These are phyloP conservation scores for Ostrea denselamellosa DNA, from an alignment of 1,140 invertebrate genomes.

Conservation along the genomic window DNA sequence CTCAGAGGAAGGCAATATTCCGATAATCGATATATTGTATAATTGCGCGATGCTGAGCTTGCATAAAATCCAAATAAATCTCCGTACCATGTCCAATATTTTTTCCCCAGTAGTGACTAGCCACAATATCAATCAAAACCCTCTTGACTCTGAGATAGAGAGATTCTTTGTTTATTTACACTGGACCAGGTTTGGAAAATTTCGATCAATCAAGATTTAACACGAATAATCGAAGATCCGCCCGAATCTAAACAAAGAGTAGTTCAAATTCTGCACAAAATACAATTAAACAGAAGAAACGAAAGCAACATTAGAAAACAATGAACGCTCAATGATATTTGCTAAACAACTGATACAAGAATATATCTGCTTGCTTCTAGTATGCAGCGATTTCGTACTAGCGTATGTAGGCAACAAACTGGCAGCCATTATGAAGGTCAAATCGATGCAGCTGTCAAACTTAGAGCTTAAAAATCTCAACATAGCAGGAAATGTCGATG, in stretches of 20 bases:
- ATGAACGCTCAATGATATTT: background rate
- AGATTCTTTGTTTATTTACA: background rate
- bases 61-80: background rate
- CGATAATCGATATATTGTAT: background rate
- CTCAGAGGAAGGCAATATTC: background rate
- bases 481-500: background rate
- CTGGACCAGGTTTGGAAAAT: background rate
- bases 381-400: constrained; percentile 4
- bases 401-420: constrained; percentile 35
- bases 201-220: constrained; percentile 4
- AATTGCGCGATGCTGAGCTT: background rate
- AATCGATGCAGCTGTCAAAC: constrained; percentile 47
- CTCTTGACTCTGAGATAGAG: background rate
- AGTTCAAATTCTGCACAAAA: background rate
- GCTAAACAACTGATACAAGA: background rate
- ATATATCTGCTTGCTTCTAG: background rate
- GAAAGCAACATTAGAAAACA: background rate
- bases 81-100: background rate
- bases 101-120: background rate
- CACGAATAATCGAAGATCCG: background rate
- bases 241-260: background rate
- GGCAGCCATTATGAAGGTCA: constrained; percentile 52
- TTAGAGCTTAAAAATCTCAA: constrained; percentile 30
- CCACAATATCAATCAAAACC: background rate
- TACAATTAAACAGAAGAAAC: background rate